These are phyloP conservation scores for Planiliza haematocheilus DNA, from an alignment of 2,113 vertebrate species.

Conservation along the genomic window DNA sequence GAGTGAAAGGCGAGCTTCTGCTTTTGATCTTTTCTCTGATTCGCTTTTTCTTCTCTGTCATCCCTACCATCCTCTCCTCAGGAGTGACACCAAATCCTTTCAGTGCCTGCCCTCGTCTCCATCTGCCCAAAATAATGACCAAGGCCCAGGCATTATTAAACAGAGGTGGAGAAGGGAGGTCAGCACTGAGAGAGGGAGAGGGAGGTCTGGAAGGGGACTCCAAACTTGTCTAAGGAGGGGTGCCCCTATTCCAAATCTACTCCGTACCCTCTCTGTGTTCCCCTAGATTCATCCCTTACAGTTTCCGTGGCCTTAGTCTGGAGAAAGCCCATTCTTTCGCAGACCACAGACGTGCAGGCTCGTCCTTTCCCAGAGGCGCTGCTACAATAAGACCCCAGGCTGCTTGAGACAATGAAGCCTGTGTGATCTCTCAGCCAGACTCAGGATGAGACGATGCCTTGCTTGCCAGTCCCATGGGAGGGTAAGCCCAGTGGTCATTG, in stretches of 20 bases:
- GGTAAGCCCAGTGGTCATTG: slow-evolving; percentile 72
- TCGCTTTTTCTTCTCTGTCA: slow-evolving; percentile 85
- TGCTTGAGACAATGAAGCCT: slow-evolving; percentile 78
- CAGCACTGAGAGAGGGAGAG: slow-evolving; percentile 90
- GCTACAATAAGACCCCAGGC: slow-evolving; percentile 80
- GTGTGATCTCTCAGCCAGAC: slow-evolving; percentile 80
- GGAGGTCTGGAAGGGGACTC: slow-evolving; percentile 87
- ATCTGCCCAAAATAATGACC: slow-evolving; percentile 99
- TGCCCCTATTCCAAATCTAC: slow-evolving; percentile 89
- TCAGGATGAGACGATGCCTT: slow-evolving; percentile 76
- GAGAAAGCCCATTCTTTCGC: slow-evolving; percentile 85
- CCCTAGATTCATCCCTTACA: slow-evolving; percentile 66
- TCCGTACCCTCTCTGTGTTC: slow-evolving; percentile 86
- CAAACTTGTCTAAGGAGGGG: slow-evolving; percentile 67
- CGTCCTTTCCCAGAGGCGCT: slow-evolving; percentile 75
- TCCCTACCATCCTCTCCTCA: slow-evolving; percentile 89
- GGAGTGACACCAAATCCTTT: slow-evolving; percentile 97
- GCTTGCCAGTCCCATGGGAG: slow-evolving; percentile 74
- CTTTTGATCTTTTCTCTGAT: slow-evolving; percentile 94
- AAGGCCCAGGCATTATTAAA: slow-evolving; percentile 93
- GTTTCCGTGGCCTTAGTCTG: slow-evolving; percentile 77
- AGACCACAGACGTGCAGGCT: slow-evolving; percentile 60
- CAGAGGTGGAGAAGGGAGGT: slow-evolving; percentile 95
- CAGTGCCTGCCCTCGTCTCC: slow-evolving; percentile 88
- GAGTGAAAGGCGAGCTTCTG: slow-evolving; percentile 96